Evolutionary conservation across 2,797 vertebrate genomes (phyloP).

Genomic region (Lagodon rhomboides): DNA sequence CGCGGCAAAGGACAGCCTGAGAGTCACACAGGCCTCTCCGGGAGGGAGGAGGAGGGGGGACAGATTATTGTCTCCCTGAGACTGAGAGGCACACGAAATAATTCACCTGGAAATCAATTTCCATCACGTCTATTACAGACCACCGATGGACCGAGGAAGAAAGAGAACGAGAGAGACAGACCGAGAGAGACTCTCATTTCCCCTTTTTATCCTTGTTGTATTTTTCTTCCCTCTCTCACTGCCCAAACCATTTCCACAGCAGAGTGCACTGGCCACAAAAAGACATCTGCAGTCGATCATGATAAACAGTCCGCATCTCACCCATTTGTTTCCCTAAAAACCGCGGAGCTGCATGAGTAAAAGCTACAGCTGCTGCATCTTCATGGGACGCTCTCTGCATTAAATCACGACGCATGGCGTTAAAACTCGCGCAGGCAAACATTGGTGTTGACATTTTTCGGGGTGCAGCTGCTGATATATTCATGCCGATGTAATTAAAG

Average conservation of each 20-base stretch:
- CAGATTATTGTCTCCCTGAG: conserved; percentile 71
- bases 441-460: conserved; percentile 15
- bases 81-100: conserved; percentile 71
- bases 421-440: conserved; percentile 12
- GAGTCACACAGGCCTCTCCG: conserved; percentile 38
- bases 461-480: conserved; percentile 36
- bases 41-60: conserved; percentile 10
- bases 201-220: conserved; percentile 66
- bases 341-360: conserved; percentile 62
- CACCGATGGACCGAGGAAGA: conserved; percentile 67
- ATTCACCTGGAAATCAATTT: conserved; percentile 87
- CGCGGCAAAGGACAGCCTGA: conserved; percentile 40
- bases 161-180: conserved; percentile 50
- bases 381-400: conserved; percentile 38
- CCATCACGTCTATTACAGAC: conserved; percentile 79
- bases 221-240: conserved; percentile 68
- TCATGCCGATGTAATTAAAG: conserved; percentile 15
- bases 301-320: conserved; percentile 72
- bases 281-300: conserved; percentile 79
- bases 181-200: conserved; percentile 63
- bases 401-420: conserved; percentile 42
- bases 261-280: conserved; percentile 67
- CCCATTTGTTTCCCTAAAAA: conserved; percentile 73
- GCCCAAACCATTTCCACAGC: conserved; percentile 73
- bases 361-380: conserved; percentile 67